Conservation (phyloP, 2,113 vertebrate genomes). For the Larimichthys crocea region DNA sequence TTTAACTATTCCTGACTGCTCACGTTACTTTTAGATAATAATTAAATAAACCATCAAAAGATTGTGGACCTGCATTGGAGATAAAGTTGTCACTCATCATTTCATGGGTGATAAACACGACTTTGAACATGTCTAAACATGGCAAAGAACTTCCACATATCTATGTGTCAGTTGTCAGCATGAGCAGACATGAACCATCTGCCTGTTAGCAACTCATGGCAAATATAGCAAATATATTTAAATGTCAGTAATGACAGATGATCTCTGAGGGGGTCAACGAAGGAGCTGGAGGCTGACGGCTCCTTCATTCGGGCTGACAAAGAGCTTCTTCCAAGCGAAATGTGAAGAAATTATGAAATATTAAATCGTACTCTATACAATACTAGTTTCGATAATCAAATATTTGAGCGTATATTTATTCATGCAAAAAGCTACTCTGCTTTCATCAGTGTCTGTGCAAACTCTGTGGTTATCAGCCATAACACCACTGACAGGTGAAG, state of each 20-base stretch:
- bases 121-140: not conserved
- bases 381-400: not conserved
- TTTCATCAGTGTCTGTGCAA: not conserved
- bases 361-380: not conserved
- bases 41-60: not conserved
- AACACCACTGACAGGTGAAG: too few relatives aligned
- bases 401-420: not conserved
- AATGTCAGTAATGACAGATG: not conserved
- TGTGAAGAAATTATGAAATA: not conserved
- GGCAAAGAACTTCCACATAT: not conserved
- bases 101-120: not conserved
- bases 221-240: not conserved
- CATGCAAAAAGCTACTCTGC: not conserved
- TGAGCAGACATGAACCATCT: not conserved
- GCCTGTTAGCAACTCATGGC: not conserved
- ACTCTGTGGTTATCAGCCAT: too few relatives aligned
- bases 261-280: not conserved
- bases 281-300: not conserved
- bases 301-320: not conserved
- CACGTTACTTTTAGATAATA: conserved; percentile 39
- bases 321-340: not conserved
- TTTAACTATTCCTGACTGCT: conserved; percentile 40
- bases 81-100: not conserved
- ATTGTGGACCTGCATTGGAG: not conserved
- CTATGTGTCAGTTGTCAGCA: not conserved